A percentile compares a stretch with the other conserved stretches of the same genome.
phyloP scores from a whole-genome alignment of 2,797 vertebrate genomes.

The Myotis pilosus region DNA sequence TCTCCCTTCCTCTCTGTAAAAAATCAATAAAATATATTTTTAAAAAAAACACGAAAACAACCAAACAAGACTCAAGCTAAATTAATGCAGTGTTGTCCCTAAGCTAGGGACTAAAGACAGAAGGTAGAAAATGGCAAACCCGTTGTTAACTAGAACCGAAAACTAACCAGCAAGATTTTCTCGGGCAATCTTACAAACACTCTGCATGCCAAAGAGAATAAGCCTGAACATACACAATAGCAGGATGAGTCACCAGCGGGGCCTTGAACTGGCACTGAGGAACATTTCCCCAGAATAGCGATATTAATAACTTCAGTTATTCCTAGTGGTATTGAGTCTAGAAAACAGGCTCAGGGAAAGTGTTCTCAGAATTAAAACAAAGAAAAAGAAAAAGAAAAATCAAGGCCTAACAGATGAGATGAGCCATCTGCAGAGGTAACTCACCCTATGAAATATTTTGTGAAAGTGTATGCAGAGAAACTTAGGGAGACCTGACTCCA shows the following conservation, averaged over 20 bases:
- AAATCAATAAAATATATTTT: no score
- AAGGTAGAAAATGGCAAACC: not conserved
- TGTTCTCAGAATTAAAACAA: constrained; percentile 35
- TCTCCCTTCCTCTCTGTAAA: no score
- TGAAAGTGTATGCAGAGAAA: constrained; percentile 35
- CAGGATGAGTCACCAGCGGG: not conserved
- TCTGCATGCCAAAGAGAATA: not conserved
- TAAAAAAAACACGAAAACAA: no score
- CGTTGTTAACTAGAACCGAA: not conserved
- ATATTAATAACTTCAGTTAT: not conserved
- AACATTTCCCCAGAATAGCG: not conserved
- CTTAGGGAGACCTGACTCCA: not conserved
- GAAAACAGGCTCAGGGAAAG: constrained; percentile 5
- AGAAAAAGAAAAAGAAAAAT: not conserved
- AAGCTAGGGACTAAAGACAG: not conserved
- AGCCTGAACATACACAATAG: not conserved
- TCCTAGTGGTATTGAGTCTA: not conserved
- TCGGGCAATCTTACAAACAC: not conserved
- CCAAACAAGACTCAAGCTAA: not conserved
- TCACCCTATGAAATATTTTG: not conserved
- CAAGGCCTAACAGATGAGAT: not conserved
- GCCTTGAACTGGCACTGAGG: not conserved
- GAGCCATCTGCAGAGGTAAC: constrained; percentile 38
- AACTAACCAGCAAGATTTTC: not conserved
- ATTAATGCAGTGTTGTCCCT: not conserved